Conservation (phyloP, 2,888 invertebrate species). For the Diogma glabrata region DNA sequence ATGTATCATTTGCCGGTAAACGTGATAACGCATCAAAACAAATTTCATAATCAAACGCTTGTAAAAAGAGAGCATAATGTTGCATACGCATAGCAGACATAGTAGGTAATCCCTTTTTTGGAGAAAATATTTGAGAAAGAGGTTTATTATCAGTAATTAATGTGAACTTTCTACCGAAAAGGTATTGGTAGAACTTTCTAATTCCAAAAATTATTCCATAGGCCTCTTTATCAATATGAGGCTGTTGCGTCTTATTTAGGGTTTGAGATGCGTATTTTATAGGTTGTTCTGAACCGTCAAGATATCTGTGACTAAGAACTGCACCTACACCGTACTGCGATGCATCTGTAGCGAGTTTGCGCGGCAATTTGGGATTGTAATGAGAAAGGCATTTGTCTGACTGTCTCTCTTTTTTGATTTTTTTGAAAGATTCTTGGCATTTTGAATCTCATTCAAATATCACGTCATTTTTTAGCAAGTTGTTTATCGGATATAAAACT, state of each 20-base stretch:
- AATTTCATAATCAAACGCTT: conserved; percentile 20
- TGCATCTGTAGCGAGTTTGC: conserved; percentile 24
- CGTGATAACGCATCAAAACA: no score
- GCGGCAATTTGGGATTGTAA: conserved; percentile 22
- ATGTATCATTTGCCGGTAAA: no score
- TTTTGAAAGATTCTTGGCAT: conserved; percentile 21
- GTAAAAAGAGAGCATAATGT: conserved; percentile 20
- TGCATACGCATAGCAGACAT: conserved; percentile 21
- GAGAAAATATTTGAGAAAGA: no score
- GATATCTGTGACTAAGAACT: conserved; percentile 26
- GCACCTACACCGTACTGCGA: conserved; percentile 23
- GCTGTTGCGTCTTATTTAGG: no score
- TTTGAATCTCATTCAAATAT: conserved; percentile 21
- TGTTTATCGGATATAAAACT: conserved; percentile 23
- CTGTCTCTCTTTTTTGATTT: conserved; percentile 22
- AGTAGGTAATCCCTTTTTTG: conserved; percentile 16
- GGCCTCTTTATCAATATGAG: conserved; percentile 12
- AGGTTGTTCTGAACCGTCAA: conserved; percentile 28
- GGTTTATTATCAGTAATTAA: no score
- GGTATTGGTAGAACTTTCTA: conserved; percentile 28
- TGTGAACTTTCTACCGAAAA: conserved; percentile 26
- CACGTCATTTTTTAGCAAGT: conserved; percentile 21
- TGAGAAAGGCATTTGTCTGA: conserved; percentile 21
- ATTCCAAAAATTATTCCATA: conserved; percentile 29
- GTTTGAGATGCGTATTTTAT: conserved; percentile 17